Base-by-base conservation (phyloP, 2,113 vertebrate species). In the Vimba vimba region DNA sequence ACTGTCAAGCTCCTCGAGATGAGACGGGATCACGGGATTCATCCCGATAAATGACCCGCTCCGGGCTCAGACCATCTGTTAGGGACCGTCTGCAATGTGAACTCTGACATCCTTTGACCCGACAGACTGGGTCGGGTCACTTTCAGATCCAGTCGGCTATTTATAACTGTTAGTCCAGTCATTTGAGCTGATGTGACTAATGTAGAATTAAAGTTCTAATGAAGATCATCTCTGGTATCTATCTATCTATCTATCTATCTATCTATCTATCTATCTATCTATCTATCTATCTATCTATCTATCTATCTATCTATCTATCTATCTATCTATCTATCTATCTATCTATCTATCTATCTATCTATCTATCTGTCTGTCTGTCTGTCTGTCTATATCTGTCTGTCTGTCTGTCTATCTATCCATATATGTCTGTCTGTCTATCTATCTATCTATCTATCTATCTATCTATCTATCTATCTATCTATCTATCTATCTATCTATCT, bases 1-100 rank as follows among this genome's bases (percentile, higher is more conserved):
- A 84, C 74, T 71, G 82, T 87, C 86, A 45, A 23, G 60, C 59
- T 62, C 62, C 27, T 60, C n/a, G 6, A 23, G 27, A 33, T n/a
- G 50, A 73, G 15, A 4, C n/a, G 7, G 55, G 55, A 19, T 74
- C 6, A 7, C 13, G 68, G 0, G 52, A 12, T 73, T 50, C 73
- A 30, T 25, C 36, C 39, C 79, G 66, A 47, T 69, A 69, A 82
- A 36, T 52, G 64, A 55, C 11, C 27, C 27, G 1, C 19, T 21
- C 45, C 5, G 25, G 79, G 43, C n/a, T 23, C 17, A 1, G 25
- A 50, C 39, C 25, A 79, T 68, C 59, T 68, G 43, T 23, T 39
- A 8, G 39, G 79, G 60, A 19, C 33, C 79, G 17, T 50, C 15
- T 68, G 43, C 6, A 23, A 11, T 4, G 13, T 68, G 79, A 82